A percentile compares a stretch with the other conserved stretches of the same genome.
Evolutionary conservation across 2,888 invertebrate species (phyloP).

Genomic region (Aphidius colemani): DNA sequence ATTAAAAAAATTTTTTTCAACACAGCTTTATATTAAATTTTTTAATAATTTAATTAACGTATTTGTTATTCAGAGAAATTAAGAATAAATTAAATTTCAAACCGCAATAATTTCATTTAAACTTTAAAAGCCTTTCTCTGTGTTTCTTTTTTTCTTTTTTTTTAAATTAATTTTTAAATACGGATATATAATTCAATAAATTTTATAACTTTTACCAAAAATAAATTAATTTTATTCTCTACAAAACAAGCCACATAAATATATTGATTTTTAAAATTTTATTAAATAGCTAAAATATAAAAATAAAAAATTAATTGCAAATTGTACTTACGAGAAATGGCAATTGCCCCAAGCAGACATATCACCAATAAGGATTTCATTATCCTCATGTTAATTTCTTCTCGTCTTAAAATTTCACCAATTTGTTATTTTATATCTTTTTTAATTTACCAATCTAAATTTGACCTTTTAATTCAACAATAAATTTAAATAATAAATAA

Average conservation of each 20-base stretch:
- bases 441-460: background rate
- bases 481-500: conserved; percentile 1
- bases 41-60: conserved; percentile 2
- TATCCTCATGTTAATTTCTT: conserved; percentile 41
- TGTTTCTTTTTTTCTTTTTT: conserved; percentile 1
- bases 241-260: background rate
- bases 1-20: too few relatives aligned
- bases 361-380: conserved; percentile 53
- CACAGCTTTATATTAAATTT: too few relatives aligned
- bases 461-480: background rate
- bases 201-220: too few relatives aligned
- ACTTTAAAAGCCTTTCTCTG: background rate
- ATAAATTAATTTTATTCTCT: background rate
- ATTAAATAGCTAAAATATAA: background rate
- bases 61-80: conserved; percentile 15
- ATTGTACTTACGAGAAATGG: conserved; percentile 51
- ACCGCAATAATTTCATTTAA: background rate
- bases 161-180: background rate
- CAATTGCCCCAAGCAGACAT: conserved; percentile 48
- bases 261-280: background rate
- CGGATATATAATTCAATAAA: too few relatives aligned
- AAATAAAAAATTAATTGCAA: conserved; percentile 6
- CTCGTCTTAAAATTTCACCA: background rate
- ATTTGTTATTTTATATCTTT: background rate
- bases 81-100: conserved; percentile 17